Percentiles rank a stretch among this genome's conserved stretches.
Evolutionary conservation across 2,113 vertebrate species (phyloP).

Genomic region (Acinonyx jubatus): DNA sequence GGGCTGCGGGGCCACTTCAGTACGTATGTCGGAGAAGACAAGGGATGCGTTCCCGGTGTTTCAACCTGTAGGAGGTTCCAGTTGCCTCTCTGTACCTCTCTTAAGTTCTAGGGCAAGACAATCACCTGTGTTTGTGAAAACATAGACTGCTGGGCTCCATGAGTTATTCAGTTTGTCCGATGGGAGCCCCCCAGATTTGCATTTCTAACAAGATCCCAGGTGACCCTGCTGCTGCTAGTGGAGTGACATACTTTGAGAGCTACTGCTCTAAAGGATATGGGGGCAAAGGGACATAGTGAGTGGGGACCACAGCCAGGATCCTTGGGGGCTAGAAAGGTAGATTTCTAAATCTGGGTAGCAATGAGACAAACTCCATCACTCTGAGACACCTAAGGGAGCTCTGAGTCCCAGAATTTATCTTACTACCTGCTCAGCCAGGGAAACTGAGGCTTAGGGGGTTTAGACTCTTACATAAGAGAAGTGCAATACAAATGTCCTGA

Average conservation of each 20-base stretch:
- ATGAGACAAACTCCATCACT: background rate
- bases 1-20: background rate
- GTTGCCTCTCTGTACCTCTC: background rate
- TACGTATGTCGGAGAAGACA: background rate
- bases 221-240: background rate
- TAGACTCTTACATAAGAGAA: background rate
- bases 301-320: background rate
- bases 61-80: background rate
- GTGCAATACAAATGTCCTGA: conserved; percentile 16
- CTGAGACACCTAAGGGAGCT: background rate
- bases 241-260: background rate
- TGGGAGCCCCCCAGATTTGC: background rate
- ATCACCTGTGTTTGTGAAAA: conserved; percentile 37
- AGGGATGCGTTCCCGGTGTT: background rate
- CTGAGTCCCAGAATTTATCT: background rate
- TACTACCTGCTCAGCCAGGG: background rate
- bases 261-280: background rate
- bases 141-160: background rate
- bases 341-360: conserved; percentile 13
- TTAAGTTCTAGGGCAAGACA: background rate
- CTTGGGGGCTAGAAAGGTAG: background rate
- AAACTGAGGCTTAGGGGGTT: background rate
- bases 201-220: conserved; percentile 19
- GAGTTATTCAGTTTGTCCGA: background rate
- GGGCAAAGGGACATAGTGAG: background rate